phyloP scores from a whole-genome alignment of 2,113 vertebrate genomes.

The Pseudorhombus dupliciocellatus region DNA sequence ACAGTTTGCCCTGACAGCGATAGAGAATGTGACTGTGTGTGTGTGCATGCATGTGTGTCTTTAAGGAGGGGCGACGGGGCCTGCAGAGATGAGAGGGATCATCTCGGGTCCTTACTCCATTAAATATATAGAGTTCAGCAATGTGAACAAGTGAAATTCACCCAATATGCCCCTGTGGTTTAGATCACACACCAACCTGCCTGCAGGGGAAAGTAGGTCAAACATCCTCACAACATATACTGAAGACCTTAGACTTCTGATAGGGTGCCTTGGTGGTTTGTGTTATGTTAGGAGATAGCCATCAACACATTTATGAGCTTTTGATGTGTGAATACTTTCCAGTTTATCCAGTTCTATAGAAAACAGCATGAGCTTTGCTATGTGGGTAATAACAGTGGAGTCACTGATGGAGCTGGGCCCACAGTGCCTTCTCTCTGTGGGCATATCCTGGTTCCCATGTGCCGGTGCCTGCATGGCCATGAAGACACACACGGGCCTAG shows the following conservation, averaged over 20 bases:
- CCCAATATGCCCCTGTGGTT: slow-evolving; percentile 49
- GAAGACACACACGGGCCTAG: slow-evolving; percentile 13
- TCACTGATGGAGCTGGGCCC: slow-evolving; percentile 58
- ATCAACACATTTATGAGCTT: slow-evolving; percentile 12
- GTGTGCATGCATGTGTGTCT: slow-evolving; percentile 31
- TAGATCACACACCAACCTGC: slow-evolving; percentile 38
- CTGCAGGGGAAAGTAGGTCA: slow-evolving; percentile 69
- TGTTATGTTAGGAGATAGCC: slow-evolving; percentile 9
- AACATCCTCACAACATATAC: slow-evolving; percentile 57
- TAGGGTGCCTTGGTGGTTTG: slow-evolving; percentile 7
- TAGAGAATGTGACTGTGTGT: slow-evolving; percentile 41
- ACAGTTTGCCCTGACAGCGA: slow-evolving; percentile 71
- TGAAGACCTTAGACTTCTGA: slow-evolving; percentile 43
- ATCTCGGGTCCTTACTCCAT: slow-evolving; percentile 54
- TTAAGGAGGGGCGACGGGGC: slow-evolving; percentile 57
- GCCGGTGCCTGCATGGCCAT: slow-evolving; percentile 46
- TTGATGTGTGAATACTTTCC: slow-evolving; percentile 8
- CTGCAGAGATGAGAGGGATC: slow-evolving; percentile 57
- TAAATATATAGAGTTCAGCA: slow-evolving; percentile 53
- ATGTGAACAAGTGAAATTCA: slow-evolving; percentile 36
- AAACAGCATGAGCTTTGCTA: neutral
- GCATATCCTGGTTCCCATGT: slow-evolving; percentile 71
- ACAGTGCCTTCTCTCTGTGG: slow-evolving; percentile 49
- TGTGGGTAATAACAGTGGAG: slow-evolving; percentile 47
- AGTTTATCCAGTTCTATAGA: slow-evolving; percentile 17